Percentiles rank a stretch among this genome's conserved stretches.
Conservation (phyloP, 2,113 vertebrate species). For the Mystacornis crossleyi region DNA sequence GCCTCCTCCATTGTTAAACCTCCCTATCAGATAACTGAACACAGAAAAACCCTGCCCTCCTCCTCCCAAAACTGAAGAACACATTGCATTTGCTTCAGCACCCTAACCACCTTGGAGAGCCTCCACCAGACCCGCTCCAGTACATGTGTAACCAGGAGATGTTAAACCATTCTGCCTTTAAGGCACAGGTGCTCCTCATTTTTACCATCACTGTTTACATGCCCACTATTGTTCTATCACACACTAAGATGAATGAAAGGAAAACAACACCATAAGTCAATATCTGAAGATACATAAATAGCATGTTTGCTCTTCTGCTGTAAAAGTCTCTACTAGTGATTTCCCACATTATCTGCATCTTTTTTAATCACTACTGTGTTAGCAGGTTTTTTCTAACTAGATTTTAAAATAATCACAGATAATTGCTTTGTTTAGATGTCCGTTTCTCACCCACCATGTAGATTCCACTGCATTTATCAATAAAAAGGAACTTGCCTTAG, state of each 20-base stretch:
- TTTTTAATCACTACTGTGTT: not conserved
- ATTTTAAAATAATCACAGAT: not conserved
- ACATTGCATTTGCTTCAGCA: not conserved
- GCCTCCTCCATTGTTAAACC: not conserved
- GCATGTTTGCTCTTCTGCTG: not conserved
- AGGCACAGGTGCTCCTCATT: not conserved
- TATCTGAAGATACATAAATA: not conserved
- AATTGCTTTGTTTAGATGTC: not conserved
- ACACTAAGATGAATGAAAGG: not conserved
- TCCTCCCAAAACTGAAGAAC: not conserved
- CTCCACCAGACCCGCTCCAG: not conserved
- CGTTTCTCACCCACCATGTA: not conserved
- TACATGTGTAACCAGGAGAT: accelerated
- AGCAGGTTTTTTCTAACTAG: not conserved
- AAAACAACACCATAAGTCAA: not conserved
- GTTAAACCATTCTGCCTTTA: not conserved
- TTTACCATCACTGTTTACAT: not conserved
- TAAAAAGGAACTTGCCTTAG: not conserved
- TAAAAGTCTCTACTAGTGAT: not conserved
- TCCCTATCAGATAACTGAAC: not conserved
- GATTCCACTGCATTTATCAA: not conserved
- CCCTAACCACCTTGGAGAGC: not conserved
- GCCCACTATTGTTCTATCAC: not conserved
- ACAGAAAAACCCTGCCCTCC: not conserved
- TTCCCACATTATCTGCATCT: not conserved